Conservation (phyloP, 2,797 vertebrate species). For the Hyperoplus lanceolatus region DNA sequence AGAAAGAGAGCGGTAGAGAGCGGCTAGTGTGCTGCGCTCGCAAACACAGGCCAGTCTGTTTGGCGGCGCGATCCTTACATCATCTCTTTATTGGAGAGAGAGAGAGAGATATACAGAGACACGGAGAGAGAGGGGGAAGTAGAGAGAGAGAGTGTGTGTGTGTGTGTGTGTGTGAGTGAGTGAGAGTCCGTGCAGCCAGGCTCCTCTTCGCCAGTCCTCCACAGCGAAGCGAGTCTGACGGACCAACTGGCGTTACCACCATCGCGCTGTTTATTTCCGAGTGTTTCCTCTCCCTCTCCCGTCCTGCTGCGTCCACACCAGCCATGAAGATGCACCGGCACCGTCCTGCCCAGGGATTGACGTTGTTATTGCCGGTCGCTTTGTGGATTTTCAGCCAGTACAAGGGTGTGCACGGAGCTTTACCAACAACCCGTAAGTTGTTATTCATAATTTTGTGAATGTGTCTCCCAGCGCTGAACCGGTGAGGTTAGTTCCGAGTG, state of each 20-base stretch:
- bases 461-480: background rate
- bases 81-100: constrained; percentile 68
- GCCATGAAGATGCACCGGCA: constrained; percentile 79
- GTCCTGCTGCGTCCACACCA: constrained; percentile 58
- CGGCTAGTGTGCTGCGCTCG: constrained; percentile 30
- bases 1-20: constrained; percentile 39
- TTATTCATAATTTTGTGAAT: constrained; percentile 7
- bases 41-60: constrained; percentile 45
- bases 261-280: constrained; percentile 28
- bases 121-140: constrained; percentile 3
- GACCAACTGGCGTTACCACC: constrained; percentile 54
- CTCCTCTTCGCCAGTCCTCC: constrained; percentile 75
- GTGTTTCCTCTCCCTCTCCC: constrained; percentile 37
- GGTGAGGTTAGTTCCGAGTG: background rate
- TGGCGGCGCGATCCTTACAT: constrained; percentile 74
- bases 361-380: constrained; percentile 72
- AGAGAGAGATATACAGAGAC: constrained; percentile 6
- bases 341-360: constrained; percentile 74
- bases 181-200: constrained; percentile 55
- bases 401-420: constrained; percentile 77
- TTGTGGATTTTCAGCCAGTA: constrained; percentile 85
- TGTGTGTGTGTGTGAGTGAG: background rate
- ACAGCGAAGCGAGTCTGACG: constrained; percentile 69
- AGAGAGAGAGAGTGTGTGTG: constrained; percentile 16
- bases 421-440: constrained; percentile 87